Evolutionary conservation across 2,888 invertebrate species (phyloP), one percentile per base, ranked within the genome.

Genomic region (Bedellia somnulentella): DNA sequence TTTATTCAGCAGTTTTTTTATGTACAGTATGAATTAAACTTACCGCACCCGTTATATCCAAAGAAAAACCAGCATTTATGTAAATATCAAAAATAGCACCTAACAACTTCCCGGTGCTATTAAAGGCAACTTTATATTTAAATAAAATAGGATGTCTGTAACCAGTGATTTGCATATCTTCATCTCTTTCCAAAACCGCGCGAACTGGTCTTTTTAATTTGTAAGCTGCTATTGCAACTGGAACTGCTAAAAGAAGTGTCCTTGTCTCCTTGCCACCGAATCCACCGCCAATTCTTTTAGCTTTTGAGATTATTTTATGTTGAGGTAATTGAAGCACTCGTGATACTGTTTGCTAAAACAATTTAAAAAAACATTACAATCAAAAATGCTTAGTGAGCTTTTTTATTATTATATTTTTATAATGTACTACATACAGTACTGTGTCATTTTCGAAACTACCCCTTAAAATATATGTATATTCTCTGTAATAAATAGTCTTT

Each of bases 211-310:
- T 79, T 25, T 82, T 78, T 3, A 89, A 66, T 49, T 87, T 89
- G 41, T 82, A 76, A 2, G 95, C 94, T 3, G 94, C 92, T 1
- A 94, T 54, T 0, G 89, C 88, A 5, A 85, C 85, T 0, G 92
- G 88, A 13, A 91, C 50, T 1, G 86, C 83, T 1, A 88, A 57
- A 4, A 85, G 46, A 36, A 79, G 61, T 2, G 83, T 78, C 26
- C 90, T 80, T 0, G 89, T 86, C 58, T 96, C 95, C 66, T 97
- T 97, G 1, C 96, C 97, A 6, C 97, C 97, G 56, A 97, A 97
- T 15, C 93, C 96, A 12, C 97, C 97, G 0, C 95, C 97, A 50
- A 97, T 71, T 31, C 97, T 80, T 55, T 94, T 94, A 0, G 89
- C 87, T 38, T 85, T 82, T 11, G 86, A 82, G 1, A 83, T 81